Evolutionary conservation across 2,888 invertebrate species (phyloP), one percentile per base, ranked within the genome.

Genomic region (Netelia melanura): DNA sequence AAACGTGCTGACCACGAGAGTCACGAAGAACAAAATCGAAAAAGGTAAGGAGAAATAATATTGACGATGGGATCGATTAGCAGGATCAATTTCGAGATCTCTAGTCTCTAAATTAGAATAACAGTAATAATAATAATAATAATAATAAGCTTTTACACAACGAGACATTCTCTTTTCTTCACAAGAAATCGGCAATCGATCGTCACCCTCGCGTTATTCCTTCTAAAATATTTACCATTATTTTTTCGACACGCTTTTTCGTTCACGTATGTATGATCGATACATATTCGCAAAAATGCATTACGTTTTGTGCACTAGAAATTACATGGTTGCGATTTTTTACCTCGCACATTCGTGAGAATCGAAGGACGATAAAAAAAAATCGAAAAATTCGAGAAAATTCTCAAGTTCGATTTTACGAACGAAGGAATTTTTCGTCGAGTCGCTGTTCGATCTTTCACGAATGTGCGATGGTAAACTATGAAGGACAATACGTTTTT

Each of bases 351-450:
- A 54, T 17, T 54, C 54, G 54, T 17, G 14, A 54, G 30, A 30
- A 30, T 30, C 5, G 30, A 54, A 54, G 0, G 52, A 52, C 14
- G n/a, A n/a, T n/a, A 30, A 30, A 30, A n/a, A 54, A 52, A 52
- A 52, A 6, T 10, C 52, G 14, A 11, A 11, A 54, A 54, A 52
- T 17, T 54, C 14, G 54, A 54, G 1, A 14, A 14, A 14, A 54
- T 67, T 68, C 23, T 48, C 30, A 30, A 30, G 30, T 30, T 25
- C 9, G 21, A 25, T 61, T 38, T 61, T 38, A 3, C 61, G 38
- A 61, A 48, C 23, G 89, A 89, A 89, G 89, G 88, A 89, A 87
- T 17, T 86, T 88, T 88, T 88, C 87, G 5, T n/a, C 56, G 17
- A 56, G 0, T 17, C 83, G 86, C 86, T 5, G 30, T 30, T 30